Evolutionary conservation across 2,797 vertebrate genomes (phyloP).

Genomic region (Bufotes viridis): DNA sequence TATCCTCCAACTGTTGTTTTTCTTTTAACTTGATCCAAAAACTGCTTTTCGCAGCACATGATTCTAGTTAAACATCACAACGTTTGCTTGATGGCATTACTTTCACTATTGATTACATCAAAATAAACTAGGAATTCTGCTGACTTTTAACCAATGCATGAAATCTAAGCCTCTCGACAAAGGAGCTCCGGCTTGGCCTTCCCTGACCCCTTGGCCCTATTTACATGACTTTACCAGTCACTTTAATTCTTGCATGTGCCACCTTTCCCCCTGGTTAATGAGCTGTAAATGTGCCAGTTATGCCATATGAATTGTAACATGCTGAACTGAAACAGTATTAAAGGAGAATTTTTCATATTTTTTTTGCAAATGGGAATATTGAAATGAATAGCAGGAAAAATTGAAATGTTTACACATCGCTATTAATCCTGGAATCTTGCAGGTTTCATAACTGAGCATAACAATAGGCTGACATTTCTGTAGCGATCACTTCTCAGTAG

Average conservation of each 20-base stretch:
- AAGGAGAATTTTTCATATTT: background rate
- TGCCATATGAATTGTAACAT: background rate
- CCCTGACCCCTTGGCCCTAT: constrained; percentile 17
- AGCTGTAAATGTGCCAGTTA: background rate
- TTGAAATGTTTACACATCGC: too few relatives aligned
- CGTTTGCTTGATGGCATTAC: constrained; percentile 63
- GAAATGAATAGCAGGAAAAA: background rate
- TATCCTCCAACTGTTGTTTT: constrained; percentile 59
- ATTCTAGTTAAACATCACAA: constrained; percentile 65
- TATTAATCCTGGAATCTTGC: too few relatives aligned
- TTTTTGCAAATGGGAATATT: background rate
- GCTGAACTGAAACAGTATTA: background rate
- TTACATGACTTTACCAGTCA: constrained; percentile 31
- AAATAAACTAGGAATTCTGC: constrained; percentile 63
- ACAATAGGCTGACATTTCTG: too few relatives aligned
- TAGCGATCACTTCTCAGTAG: too few relatives aligned
- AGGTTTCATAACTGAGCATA: too few relatives aligned
- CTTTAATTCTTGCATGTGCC: constrained; percentile 42
- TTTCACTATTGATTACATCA: constrained; percentile 67
- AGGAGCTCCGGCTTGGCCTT: background rate
- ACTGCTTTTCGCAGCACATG: constrained; percentile 64
- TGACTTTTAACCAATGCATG: constrained; percentile 47
- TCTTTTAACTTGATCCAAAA: constrained; percentile 66
- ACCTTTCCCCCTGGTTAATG: constrained; percentile 3
- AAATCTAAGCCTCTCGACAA: constrained; percentile 38